Conservation (phyloP, 2,797 vertebrate species). For the Hemibagrus guttatus region DNA sequence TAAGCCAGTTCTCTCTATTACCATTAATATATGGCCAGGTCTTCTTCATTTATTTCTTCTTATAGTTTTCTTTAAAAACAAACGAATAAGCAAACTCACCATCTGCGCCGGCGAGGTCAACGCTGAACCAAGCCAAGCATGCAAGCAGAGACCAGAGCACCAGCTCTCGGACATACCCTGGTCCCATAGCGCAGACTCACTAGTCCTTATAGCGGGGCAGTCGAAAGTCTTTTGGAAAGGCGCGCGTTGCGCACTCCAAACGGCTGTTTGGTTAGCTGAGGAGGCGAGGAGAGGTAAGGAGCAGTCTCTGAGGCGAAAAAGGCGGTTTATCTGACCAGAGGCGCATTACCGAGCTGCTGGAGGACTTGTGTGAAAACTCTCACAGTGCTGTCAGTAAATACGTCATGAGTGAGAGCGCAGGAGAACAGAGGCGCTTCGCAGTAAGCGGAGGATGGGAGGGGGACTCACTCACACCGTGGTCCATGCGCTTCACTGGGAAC, state of each 20-base stretch:
- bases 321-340: conserved; percentile 76
- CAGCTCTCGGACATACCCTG: conserved; percentile 22
- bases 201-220: conserved; percentile 18
- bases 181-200: conserved; percentile 39
- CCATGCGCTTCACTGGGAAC: conserved; percentile 16
- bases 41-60: neutral
- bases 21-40: neutral
- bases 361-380: conserved; percentile 83
- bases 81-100: conserved; percentile 38
- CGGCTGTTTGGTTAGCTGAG: conserved; percentile 15
- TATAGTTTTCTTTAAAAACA: neutral
- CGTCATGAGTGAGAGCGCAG: conserved; percentile 70
- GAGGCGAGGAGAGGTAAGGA: conserved; percentile 27
- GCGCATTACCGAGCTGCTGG: conserved; percentile 71
- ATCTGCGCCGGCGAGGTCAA: conserved; percentile 33
- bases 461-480: conserved; percentile 15
- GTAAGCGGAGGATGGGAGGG: conserved; percentile 36
- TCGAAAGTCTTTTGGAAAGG: conserved; percentile 28
- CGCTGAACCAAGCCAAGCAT: conserved; percentile 44
- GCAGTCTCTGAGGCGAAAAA: conserved; percentile 52
- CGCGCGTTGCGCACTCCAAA: conserved; percentile 30
- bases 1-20: neutral
- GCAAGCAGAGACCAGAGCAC: conserved; percentile 36
- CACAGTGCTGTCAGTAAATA: conserved; percentile 75
- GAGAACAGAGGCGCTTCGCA: conserved; percentile 47